Conservation (phyloP, 2,888 invertebrate species). For the Drosophila yooni region DNA sequence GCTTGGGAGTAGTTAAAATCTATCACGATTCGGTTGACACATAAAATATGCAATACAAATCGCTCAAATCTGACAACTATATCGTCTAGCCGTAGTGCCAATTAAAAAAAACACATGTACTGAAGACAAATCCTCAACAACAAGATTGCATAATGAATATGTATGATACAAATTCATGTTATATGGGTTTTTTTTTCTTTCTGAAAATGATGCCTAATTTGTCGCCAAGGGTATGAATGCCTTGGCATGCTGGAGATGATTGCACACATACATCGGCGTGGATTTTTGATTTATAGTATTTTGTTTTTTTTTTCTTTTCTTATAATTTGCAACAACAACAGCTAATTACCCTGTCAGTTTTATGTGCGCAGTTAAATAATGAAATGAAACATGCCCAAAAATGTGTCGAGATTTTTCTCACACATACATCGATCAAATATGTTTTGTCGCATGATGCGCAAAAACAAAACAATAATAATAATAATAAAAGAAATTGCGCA, state of each 20-base stretch:
- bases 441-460: slow-evolving; percentile 43
- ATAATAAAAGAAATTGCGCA: slow-evolving; percentile 30
- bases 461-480: slow-evolving; percentile 13
- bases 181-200: neutral
- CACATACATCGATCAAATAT: slow-evolving; percentile 3
- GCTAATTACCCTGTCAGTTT: slow-evolving; percentile 52
- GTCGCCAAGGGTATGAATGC: slow-evolving; percentile 22
- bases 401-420: slow-evolving; percentile 44
- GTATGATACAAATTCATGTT: neutral
- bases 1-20: slow-evolving; percentile 20
- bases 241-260: slow-evolving; percentile 6
- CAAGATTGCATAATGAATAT: slow-evolving; percentile 7
- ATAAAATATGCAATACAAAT: slow-evolving; percentile 21
- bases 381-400: slow-evolving; percentile 52
- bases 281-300: slow-evolving; percentile 12
- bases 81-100: neutral
- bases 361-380: slow-evolving; percentile 54
- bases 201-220: slow-evolving; percentile 5
- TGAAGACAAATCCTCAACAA: slow-evolving; percentile 1
- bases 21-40: slow-evolving; percentile 34
- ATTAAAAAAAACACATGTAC: neutral
- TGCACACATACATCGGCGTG: neutral
- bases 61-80: slow-evolving; percentile 4
- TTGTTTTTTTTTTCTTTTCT: slow-evolving; percentile 11
- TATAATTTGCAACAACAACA: slow-evolving; percentile 22